Evolutionary conservation across 1,140 invertebrate species (phyloP), one percentile per base, ranked within the genome.

Genomic region (Whitmania pigra): DNA sequence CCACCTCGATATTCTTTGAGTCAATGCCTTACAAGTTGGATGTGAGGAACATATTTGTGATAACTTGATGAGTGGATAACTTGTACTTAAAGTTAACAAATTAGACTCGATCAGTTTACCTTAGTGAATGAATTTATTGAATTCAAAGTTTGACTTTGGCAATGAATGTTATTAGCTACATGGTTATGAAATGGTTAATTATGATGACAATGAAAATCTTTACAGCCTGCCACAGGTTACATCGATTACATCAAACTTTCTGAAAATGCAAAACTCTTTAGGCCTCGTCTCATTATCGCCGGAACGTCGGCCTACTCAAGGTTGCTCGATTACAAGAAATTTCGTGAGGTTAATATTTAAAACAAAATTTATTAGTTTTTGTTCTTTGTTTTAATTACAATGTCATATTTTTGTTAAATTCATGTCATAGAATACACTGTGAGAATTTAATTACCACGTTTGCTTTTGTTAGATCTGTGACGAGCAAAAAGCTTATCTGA

Each of bases 1-100:
- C 94, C 2, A 96, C 94, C 0, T 96, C 94, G 0, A 89, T 97
- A 54, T 98, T 94, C 84, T 99, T 98, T 81, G 94, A 99, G 84
- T 96, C 93, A 20, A 92, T 97, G 89, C 94, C 94, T 4, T 99
- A 99, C 78, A 97, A 96, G 83, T 89, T 95, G 20, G 72, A 74
- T 53, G 73, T 74, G 31, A 68, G 73, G 20, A 49, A 49, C 15
- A 49, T 49, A 13, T 63, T 13, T 31, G 9, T 13, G 11, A 27
- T 63, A 18, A 9, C 5, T 29, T 25, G 60, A 27, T 63, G 9
- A 20, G 11, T 63, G 13, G 22, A 27, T 63, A 63, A 17, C 29
- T 20, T 17, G 60, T 27, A 15, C 22, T 25, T 27, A 63, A 63
- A 63, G 20, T 20, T 20, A 63, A 57, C 9, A 27, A n/a, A 2